Evolutionary conservation across 2,113 vertebrate genomes (phyloP), one percentile per base, ranked within the genome.

Genomic region (Macquaria ambigua): DNA sequence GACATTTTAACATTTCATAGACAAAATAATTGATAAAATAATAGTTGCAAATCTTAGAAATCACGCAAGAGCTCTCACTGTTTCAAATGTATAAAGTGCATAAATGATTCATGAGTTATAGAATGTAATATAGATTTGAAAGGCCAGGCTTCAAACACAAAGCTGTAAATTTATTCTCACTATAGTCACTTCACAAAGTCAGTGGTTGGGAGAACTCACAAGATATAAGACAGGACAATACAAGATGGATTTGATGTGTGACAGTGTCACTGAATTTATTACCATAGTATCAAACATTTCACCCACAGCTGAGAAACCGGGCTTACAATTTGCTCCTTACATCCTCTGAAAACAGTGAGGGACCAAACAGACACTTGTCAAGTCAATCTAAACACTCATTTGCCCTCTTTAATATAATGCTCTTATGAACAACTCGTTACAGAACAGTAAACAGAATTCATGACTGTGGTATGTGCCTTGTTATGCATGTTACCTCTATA

Each of bases 251-350:
- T 79, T 25, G 6, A 43, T 74, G 86, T 61, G 58, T 83, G 79
- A 90, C 82, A n/a, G 4, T 0, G 59, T 88, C 77, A 89, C 76
- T 75, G 80, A 72, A 73, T 94, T 94, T 94, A 94, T 94, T 94
- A 82, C 71, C 78, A n/a, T 74, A 50, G 67, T 92, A 92, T 85
- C 73, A 89, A 93, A 93, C 88, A 93, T 74, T 77, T 90, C 62
- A 46, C 37, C 16, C 55, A 63, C 75, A 84, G 53, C 16, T 39
- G 31, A 84, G 28, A 72, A 69, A 80, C 83, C 8, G n/a, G 48
- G 16, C 46, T 52, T 56, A 69, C 52, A 84, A 59, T 72, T 84
- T 11, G 48, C 59, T 64, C 2, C 0, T 18, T 59, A 31, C 41
- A 67, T 75, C 43, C 46, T 81, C 34, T 74, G 63, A 68, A 61